Evolutionary conservation across 30 jellyfish, hydroid and myxozoan genomes (phyloP).

Genomic region (Cassiopea andromeda): DNA sequence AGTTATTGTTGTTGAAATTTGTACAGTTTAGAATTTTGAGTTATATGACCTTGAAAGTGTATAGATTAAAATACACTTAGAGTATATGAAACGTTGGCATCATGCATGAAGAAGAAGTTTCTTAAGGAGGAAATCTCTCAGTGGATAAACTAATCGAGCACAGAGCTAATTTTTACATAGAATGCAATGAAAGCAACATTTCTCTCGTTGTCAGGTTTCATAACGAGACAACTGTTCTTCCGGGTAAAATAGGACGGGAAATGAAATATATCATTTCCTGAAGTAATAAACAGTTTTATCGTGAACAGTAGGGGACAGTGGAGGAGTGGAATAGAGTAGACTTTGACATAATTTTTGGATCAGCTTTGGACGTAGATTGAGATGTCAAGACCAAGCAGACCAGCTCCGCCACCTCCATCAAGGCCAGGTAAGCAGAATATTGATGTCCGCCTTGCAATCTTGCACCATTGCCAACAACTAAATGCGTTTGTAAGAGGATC

Average conservation of each 20-base stretch:
- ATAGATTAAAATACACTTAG: no score
- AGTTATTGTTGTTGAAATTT: no score
- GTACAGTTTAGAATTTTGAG: no score
- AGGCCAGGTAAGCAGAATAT: conserved; percentile 83
- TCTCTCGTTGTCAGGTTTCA: not conserved
- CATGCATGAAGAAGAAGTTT: no score
- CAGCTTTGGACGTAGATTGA: not conserved
- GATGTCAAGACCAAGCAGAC: conserved; percentile 83
- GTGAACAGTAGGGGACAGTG: not conserved
- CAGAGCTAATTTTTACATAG: no score
- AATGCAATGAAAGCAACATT: not conserved
- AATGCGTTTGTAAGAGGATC: no score
- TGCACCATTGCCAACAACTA: no score
- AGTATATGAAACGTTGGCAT: no score
- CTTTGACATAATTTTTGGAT: not conserved
- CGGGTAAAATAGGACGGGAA: conserved; percentile 22
- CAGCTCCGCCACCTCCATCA: conserved; percentile 98
- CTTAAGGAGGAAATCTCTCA: no score
- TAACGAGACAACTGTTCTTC: conserved; percentile 25
- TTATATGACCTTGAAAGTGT: no score
- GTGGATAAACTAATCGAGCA: no score
- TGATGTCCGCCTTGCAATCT: not conserved
- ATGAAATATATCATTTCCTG: conserved; percentile 1
- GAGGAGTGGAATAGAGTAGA: not conserved
- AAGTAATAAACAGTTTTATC: not conserved